Conservation (phyloP, 2,888 invertebrate species). For the Drosophila paranaensis region DNA sequence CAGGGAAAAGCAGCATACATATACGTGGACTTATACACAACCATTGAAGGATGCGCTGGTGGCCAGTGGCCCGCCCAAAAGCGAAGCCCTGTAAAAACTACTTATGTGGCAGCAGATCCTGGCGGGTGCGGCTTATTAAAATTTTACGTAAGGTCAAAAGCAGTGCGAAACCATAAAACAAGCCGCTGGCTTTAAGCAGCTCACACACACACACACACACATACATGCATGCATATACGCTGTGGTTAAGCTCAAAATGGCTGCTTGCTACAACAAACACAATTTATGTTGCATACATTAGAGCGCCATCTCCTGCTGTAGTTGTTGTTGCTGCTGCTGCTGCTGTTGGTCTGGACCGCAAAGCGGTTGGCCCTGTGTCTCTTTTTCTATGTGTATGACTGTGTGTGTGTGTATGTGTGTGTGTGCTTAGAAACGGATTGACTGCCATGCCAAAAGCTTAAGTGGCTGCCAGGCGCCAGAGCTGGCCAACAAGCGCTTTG, state of each 20-base stretch:
- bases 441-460: constrained; percentile 79
- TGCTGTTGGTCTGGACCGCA: constrained; percentile 56
- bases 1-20: background rate
- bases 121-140: constrained; percentile 65
- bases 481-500: constrained; percentile 55
- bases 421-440: constrained; percentile 73
- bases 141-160: constrained; percentile 76
- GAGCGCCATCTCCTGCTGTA: constrained; percentile 29
- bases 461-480: constrained; percentile 63
- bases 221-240: constrained; percentile 27
- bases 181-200: constrained; percentile 72
- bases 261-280: constrained; percentile 56
- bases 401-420: background rate
- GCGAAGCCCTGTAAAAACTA: constrained; percentile 45
- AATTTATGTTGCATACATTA: constrained; percentile 78
- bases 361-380: constrained; percentile 43
- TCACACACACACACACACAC: constrained; percentile 26
- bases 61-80: background rate
- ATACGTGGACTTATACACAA: background rate
- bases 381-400: background rate
- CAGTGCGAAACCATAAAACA: constrained; percentile 79
- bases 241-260: constrained; percentile 56
- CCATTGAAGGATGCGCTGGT: constrained; percentile 37
- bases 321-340: constrained; percentile 26
- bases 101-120: constrained; percentile 39